phyloP scores from a whole-genome alignment of 23 tunicate genomes.

The Clavelina lepadiformis region DNA sequence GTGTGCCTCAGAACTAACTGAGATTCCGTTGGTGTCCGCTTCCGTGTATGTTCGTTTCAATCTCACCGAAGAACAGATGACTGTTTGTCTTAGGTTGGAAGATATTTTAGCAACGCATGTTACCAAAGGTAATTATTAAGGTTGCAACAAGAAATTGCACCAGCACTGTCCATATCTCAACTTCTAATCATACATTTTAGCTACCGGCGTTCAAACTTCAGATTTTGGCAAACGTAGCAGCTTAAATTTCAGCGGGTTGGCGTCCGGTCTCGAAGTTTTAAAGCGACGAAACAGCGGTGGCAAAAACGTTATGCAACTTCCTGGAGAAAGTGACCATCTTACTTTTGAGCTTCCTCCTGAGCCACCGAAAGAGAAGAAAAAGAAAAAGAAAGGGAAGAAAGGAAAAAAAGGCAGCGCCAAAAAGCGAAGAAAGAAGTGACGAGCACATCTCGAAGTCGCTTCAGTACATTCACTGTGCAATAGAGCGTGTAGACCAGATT shows the following conservation, averaged over 20 bases:
- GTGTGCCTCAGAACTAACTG: slow-evolving; percentile 75
- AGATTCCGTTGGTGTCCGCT: slow-evolving; percentile 71
- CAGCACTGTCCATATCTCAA: not conserved
- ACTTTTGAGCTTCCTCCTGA: slow-evolving; percentile 85
- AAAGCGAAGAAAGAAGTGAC: slow-evolving; percentile 31
- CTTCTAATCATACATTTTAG: slow-evolving; percentile 10
- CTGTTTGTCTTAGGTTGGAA: slow-evolving; percentile 55
- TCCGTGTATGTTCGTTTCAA: slow-evolving; percentile 65
- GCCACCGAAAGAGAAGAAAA: slow-evolving; percentile 86
- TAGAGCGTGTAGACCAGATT: no score
- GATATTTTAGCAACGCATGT: slow-evolving; percentile 82
- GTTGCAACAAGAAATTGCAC: not conserved
- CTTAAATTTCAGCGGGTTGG: slow-evolving; percentile 70
- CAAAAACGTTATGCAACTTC: slow-evolving; percentile 26
- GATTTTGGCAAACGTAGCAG: slow-evolving; percentile 13
- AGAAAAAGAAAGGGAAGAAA: slow-evolving; percentile 45
- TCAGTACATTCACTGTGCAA: no score
- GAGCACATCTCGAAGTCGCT: not conserved
- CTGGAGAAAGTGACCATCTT: slow-evolving; percentile 83
- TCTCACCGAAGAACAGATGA: slow-evolving; percentile 70
- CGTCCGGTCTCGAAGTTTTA: slow-evolving; percentile 44
- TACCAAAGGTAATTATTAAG: slow-evolving; percentile 63
- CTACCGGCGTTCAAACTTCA: slow-evolving; percentile 69
- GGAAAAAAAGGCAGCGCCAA: slow-evolving; percentile 18
- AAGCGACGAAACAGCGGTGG: slow-evolving; percentile 1